Evolutionary conservation across 2,113 vertebrate species (phyloP).

Genomic region (Ciconia maguari): DNA sequence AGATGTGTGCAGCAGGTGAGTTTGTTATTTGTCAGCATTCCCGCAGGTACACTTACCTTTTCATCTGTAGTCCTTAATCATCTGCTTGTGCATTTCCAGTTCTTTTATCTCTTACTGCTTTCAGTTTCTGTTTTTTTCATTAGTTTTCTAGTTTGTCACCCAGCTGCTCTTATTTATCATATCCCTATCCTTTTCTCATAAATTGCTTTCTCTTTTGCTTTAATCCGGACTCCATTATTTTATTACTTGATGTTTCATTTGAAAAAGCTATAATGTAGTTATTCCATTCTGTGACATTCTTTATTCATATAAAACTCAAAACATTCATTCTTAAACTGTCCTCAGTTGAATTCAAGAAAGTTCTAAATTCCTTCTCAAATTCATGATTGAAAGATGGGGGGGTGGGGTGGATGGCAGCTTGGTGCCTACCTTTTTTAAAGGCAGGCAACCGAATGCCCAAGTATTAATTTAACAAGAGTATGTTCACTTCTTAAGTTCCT

Average conservation of each 20-base stretch:
- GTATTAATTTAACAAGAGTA: neutral
- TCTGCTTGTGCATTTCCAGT: neutral
- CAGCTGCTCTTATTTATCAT: neutral
- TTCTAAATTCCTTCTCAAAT: neutral
- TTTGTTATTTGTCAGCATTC: neutral
- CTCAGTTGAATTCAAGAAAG: neutral
- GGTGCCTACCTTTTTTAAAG: neutral
- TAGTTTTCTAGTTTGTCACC: neutral
- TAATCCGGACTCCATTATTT: neutral
- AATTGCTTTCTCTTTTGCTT: neutral
- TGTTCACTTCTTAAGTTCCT: neutral
- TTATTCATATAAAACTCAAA: neutral
- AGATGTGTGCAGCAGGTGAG: neutral
- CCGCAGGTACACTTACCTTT: neutral
- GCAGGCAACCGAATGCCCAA: neutral
- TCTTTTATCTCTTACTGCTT: neutral
- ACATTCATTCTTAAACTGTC: neutral
- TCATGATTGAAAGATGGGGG: neutral
- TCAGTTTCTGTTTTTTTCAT: neutral
- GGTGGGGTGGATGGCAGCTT: neutral
- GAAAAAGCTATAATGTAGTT: neutral
- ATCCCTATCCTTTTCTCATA: neutral
- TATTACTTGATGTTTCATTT: neutral
- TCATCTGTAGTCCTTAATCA: neutral
- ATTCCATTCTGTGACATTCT: neutral